Evolutionary conservation across 1,140 invertebrate species (phyloP).

Genomic region (Laupala kohalensis): DNA sequence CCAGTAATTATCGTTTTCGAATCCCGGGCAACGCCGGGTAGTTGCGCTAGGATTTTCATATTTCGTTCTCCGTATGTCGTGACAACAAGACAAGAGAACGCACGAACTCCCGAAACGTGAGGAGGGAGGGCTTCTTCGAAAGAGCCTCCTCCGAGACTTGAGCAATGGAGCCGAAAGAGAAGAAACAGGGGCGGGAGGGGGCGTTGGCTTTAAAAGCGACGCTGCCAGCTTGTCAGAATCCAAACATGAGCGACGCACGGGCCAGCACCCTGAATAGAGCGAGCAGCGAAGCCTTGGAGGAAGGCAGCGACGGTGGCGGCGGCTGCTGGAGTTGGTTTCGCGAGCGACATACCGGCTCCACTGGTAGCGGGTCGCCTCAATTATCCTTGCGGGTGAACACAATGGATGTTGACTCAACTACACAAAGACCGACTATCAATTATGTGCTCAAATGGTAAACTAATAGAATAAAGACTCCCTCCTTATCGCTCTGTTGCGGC

Average conservation of each 20-base stretch:
- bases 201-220: no score
- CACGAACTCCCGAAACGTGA: no score
- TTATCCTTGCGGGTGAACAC: background rate
- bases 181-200: background rate
- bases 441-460: constrained; percentile 12
- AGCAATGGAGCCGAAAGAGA: background rate
- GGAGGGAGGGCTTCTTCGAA: no score
- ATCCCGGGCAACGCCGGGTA: no score
- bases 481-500: background rate
- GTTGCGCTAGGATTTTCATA: no score
- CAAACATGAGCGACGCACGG: background rate
- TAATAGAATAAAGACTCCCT: constrained; percentile 12
- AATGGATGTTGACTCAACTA: background rate
- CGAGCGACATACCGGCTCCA: background rate
- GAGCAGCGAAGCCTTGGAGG: no score
- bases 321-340: background rate
- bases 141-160: no score
- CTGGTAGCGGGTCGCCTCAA: background rate
- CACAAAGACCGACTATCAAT: constrained; percentile 7
- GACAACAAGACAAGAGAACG: no score
- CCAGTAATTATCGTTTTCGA: no score
- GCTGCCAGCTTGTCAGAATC: background rate
- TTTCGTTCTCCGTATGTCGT: no score
- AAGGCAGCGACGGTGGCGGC: background rate
- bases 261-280: background rate